A percentile compares a stretch with the other conserved stretches of the same genome.
These are phyloP conservation scores for Myiozetetes cayanensis DNA, from an alignment of 2,113 vertebrate genomes.

Conservation along the genomic window DNA sequence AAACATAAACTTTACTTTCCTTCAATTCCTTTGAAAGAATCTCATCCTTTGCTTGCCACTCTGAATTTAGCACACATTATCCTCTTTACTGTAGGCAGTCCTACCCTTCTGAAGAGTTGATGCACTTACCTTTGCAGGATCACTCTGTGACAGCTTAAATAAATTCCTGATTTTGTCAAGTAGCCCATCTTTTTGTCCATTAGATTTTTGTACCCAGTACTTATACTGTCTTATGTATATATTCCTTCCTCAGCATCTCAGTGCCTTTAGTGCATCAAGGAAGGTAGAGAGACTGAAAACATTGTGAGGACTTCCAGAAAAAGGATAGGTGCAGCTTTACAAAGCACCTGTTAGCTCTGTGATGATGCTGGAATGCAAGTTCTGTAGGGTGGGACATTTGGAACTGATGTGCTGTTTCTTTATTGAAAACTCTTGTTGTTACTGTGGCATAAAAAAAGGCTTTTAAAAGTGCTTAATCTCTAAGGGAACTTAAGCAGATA, in stretches of 20 bases:
- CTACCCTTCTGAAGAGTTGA: background rate
- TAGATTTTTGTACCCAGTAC: background rate
- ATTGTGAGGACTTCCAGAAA: background rate
- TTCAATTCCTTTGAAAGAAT: background rate
- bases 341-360: background rate
- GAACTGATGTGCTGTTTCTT: background rate
- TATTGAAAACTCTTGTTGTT: background rate
- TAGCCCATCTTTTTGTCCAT: background rate
- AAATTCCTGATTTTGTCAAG: background rate
- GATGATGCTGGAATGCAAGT: background rate
- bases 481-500: background rate
- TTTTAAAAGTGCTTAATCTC: background rate
- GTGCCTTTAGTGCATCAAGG: background rate
- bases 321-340: background rate
- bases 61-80: background rate
- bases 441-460: background rate
- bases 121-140: background rate
- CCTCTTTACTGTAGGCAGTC: background rate
- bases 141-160: background rate
- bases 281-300: background rate
- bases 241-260: background rate
- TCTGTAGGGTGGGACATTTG: background rate
- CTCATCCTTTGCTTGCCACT: background rate
- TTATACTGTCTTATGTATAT: background rate
- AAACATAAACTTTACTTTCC: background rate